These are phyloP conservation scores for Porites rus DNA, from an alignment of 92 coral and sea anemone species.

Conservation along the genomic window DNA sequence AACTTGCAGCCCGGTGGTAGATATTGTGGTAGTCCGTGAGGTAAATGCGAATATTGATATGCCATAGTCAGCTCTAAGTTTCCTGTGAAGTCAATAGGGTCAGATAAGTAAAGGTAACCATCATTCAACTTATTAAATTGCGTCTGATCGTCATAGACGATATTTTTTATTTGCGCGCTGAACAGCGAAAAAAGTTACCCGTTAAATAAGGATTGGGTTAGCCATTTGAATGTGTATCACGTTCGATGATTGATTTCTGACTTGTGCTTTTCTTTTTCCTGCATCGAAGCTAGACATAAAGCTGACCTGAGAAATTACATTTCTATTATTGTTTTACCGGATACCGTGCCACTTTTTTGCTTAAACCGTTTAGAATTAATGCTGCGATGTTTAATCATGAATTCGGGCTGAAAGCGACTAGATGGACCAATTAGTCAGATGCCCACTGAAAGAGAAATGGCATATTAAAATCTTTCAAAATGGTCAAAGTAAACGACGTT, in stretches of 20 bases:
- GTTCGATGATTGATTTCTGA: not conserved
- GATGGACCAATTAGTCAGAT: slow-evolving; percentile 51
- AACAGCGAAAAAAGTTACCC: no score
- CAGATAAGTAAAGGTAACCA: not conserved
- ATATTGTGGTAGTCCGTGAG: slow-evolving; percentile 63
- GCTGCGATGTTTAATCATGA: slow-evolving; percentile 45
- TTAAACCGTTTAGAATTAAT: slow-evolving; percentile 49
- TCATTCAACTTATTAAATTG: not conserved
- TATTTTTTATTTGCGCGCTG: not conserved
- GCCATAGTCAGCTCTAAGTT: slow-evolving; percentile 6
- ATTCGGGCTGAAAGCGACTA: slow-evolving; percentile 46
- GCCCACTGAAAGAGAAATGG: slow-evolving; percentile 49
- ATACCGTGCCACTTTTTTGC: slow-evolving; percentile 27
- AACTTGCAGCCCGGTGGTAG: slow-evolving; percentile 92
- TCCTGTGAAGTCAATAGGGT: slow-evolving; percentile 12
- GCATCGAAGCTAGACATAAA: not conserved
- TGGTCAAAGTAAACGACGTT: slow-evolving; percentile 49
- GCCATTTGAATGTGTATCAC: no score
- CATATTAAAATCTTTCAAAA: slow-evolving; percentile 57
- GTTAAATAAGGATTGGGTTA: no score
- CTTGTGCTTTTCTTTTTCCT: slow-evolving; percentile 5
- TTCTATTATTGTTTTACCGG: slow-evolving; percentile 24
- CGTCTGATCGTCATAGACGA: not conserved
- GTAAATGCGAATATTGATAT: slow-evolving; percentile 32
- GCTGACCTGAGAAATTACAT: slow-evolving; percentile 17